Base-by-base conservation (phyloP, 2,888 invertebrate species). In the Julus scanicus region DNA sequence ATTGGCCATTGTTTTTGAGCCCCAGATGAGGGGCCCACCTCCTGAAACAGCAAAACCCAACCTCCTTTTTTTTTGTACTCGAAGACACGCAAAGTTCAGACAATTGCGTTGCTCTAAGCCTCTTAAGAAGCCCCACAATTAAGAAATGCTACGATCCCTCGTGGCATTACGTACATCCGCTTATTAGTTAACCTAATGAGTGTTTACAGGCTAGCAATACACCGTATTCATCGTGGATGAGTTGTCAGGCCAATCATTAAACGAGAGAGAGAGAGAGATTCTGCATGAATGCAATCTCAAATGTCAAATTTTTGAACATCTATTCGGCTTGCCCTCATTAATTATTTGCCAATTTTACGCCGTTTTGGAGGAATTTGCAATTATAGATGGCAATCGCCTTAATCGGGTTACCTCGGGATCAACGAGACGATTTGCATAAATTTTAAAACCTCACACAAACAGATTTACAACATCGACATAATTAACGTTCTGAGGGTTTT, bases 101-200 rank as follows among this genome's bases (percentile, higher is more conserved):
- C 44, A 40, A 44, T 84, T 44, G 44, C 40, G 17, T 39, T 8
- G 84, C 40, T 71, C 20, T 84, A 84, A 84, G 44, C 84, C 40
- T 84, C 84, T 84, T 84, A 84, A 84, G 63, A 71, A 84, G 40
- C 84, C 84, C 29, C 84, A 39, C 84, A 84, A 84, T 84, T 84
- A 84, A 84, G 84, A 84, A 84, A 84, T 20, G 63, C 20, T 20
- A 29, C 9, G 20, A 84, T 84, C 84, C 84, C 40, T 39, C 44
- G 84, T 84, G 40, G 44, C 44, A 44, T 44, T 44, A 84, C 40
- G 44, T 29, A 84, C 84, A 84, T 84, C 84, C 84, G 84, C 84
- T 84, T 84, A 84, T 84, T 84, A 84, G 84, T 40, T 84, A 84
- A 84, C 44, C 40, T 40, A 84, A 84, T 84, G 84, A 84, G 40